phyloP scores from a whole-genome alignment of 2,113 vertebrate genomes.

The Eptatretus burgeri region DNA sequence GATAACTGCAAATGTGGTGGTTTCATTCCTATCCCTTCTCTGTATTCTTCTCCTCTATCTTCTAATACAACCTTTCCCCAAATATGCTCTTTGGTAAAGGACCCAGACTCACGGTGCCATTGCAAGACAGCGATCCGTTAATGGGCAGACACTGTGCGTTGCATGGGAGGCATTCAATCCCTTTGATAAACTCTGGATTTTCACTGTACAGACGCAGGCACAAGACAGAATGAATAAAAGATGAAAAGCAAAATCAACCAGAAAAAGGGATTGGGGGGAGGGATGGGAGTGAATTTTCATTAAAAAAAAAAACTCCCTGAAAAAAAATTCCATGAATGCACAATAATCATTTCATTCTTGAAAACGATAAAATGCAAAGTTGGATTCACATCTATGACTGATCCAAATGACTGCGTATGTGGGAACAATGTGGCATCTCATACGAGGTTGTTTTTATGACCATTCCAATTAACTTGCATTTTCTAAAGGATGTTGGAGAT shows the following conservation, averaged over 20 bases:
- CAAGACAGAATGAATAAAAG: not conserved
- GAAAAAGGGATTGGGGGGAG: too few relatives aligned
- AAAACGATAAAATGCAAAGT: not conserved
- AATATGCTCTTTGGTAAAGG: not conserved
- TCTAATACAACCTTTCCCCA: not conserved
- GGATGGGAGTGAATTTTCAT: not conserved
- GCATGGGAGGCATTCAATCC: slow-evolving; percentile 56
- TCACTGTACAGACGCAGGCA: slow-evolving; percentile 30
- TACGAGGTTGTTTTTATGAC: too few relatives aligned
- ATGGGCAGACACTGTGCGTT: slow-evolving; percentile 69
- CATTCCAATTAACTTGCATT: too few relatives aligned
- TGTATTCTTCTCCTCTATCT: not conserved
- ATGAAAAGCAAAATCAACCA: too few relatives aligned
- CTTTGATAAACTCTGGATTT: slow-evolving; percentile 53
- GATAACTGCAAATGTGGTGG: not conserved
- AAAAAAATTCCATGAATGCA: not conserved
- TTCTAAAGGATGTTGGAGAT: too few relatives aligned
- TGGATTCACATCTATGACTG: not conserved
- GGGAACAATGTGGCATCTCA: too few relatives aligned
- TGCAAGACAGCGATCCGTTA: slow-evolving; percentile 42
- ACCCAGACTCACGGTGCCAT: slow-evolving; percentile 36
- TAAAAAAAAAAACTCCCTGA: not conserved
- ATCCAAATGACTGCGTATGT: too few relatives aligned
- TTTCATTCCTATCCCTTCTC: not conserved
- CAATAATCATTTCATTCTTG: not conserved